Percentiles rank a stretch among this genome's conserved stretches.
These are phyloP conservation scores for Phrynosoma blainvillii DNA, from an alignment of 2,113 vertebrate species.

Conservation along the genomic window DNA sequence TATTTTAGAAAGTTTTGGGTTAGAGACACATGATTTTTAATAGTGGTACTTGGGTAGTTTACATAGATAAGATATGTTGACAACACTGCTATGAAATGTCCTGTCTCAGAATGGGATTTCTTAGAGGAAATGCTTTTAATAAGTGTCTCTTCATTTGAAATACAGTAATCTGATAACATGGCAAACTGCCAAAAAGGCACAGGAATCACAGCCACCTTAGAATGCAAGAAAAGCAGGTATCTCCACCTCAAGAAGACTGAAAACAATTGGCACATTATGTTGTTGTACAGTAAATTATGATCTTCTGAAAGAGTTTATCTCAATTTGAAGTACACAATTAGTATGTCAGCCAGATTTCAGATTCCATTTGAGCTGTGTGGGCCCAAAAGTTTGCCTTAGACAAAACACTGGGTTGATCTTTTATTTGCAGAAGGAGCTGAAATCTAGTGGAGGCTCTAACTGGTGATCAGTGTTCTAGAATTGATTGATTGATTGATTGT, in stretches of 20 bases:
- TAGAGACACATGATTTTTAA: not conserved
- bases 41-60: not conserved
- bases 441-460: not conserved
- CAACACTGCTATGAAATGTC: not conserved
- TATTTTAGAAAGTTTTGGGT: not conserved
- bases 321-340: not conserved
- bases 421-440: not conserved
- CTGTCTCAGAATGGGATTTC: not conserved
- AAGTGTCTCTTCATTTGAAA: not conserved
- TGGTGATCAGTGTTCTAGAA: not conserved
- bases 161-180: slow-evolving; percentile 1
- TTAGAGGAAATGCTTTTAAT: not conserved
- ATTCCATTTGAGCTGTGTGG: not conserved
- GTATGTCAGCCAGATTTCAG: not conserved
- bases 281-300: not conserved
- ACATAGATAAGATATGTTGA: not conserved
- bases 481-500: too few species aligned
- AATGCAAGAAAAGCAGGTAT: slow-evolving; percentile 25
- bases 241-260: slow-evolving; percentile 6
- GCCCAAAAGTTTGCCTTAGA: not conserved
- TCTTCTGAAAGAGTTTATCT: not conserved
- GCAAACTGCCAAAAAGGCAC: slow-evolving; percentile 5
- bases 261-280: not conserved
- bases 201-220: not conserved
- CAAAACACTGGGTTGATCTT: not conserved